These are phyloP conservation scores for Embiotoca jacksoni DNA, from an alignment of 2,113 vertebrate species.

Conservation along the genomic window DNA sequence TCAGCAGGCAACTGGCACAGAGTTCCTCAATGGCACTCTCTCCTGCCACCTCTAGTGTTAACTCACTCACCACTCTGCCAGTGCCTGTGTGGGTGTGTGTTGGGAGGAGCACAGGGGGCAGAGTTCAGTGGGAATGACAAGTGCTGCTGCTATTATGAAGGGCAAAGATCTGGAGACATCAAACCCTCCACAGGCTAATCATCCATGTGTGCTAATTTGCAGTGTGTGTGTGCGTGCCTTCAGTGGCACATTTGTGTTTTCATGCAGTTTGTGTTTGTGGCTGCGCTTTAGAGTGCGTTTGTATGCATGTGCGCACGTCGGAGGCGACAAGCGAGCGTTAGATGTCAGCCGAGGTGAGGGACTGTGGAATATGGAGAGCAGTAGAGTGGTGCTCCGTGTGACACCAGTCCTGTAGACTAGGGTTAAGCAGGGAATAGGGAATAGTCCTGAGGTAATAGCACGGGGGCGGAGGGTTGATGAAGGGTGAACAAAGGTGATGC, in stretches of 20 bases:
- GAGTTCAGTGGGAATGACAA: constrained; percentile 68
- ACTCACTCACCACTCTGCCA: constrained; percentile 42
- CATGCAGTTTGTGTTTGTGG: constrained; percentile 34
- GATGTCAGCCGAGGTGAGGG: constrained; percentile 78
- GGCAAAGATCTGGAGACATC: constrained; percentile 67
- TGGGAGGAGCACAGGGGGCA: constrained; percentile 33
- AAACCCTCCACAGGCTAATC: constrained; percentile 63
- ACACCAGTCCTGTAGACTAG: constrained; percentile 78
- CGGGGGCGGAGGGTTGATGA: constrained; percentile 81
- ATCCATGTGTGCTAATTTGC: constrained; percentile 56
- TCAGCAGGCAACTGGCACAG: constrained; percentile 75
- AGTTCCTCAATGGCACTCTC: constrained; percentile 62
- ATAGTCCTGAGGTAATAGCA: constrained; percentile 80
- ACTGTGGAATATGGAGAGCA: constrained; percentile 76
- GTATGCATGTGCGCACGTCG: constrained; percentile 65
- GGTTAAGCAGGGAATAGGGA: constrained; percentile 84
- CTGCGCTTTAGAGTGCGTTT: constrained; percentile 49
- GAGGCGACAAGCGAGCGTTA: constrained; percentile 67
- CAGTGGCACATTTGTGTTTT: constrained; percentile 33
- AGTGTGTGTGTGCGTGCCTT: constrained; percentile 5
- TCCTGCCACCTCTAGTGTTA: constrained; percentile 61
- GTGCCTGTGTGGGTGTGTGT: constrained; percentile 19
- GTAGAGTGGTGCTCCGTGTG: constrained; percentile 72
- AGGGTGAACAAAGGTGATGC: constrained; percentile 84
- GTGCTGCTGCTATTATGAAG: constrained; percentile 49